Conservation (phyloP, 1,140 invertebrate genomes). For the Brachionus plicatilis region DNA sequence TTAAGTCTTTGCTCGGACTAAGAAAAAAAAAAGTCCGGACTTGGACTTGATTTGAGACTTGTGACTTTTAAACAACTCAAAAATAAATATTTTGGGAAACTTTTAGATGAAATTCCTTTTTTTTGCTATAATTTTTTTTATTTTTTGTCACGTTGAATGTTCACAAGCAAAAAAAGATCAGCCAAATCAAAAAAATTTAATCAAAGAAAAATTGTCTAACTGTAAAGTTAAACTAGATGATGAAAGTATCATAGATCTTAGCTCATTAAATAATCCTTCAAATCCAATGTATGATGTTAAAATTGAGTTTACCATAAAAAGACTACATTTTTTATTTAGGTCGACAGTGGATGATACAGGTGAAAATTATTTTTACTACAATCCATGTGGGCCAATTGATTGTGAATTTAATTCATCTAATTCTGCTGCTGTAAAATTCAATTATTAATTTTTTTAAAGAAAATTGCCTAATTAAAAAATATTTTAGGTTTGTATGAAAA, state of each 20-base stretch:
- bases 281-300: neutral
- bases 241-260: neutral
- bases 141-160: too few relatives aligned
- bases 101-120: too few relatives aligned
- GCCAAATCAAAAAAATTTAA: too few relatives aligned
- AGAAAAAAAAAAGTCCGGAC: too few relatives aligned
- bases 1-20: too few relatives aligned
- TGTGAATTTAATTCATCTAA: neutral
- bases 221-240: slow-evolving; percentile 3
- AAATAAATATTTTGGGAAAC: too few relatives aligned
- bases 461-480: neutral
- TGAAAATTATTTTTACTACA: neutral
- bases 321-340: neutral
- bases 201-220: neutral
- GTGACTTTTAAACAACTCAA: too few relatives aligned
- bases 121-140: too few relatives aligned
- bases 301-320: neutral
- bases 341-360: neutral
- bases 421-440: neutral
- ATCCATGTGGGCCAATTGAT: neutral
- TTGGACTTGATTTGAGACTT: too few relatives aligned
- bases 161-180: too few relatives aligned
- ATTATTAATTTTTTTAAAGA: neutral
- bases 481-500: neutral
- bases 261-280: neutral